These are phyloP conservation scores for Drosophila ananassae DNA, from an alignment of 1,140 invertebrate genomes.

Conservation along the genomic window DNA sequence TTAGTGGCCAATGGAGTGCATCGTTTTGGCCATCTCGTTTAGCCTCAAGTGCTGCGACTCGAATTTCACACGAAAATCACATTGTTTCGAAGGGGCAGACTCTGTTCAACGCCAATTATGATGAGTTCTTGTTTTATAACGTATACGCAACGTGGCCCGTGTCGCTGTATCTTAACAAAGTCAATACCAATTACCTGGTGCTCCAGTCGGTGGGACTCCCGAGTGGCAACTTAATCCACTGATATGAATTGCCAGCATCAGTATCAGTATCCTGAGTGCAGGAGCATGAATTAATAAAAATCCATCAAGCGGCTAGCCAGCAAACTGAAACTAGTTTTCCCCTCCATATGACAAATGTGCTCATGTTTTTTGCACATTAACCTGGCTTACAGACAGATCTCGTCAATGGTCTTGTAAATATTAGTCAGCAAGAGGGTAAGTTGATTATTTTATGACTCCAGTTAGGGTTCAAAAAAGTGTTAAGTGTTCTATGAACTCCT, in stretches of 20 bases:
- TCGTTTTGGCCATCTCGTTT: conserved; percentile 34
- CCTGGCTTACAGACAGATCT: conserved; percentile 25
- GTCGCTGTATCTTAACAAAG: conserved; percentile 52
- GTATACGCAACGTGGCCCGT: conserved; percentile 59
- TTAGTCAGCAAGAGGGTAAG: not conserved
- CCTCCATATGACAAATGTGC: conserved; percentile 38
- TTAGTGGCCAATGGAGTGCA: conserved; percentile 46
- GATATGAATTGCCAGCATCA: conserved; percentile 8
- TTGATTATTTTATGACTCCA: not conserved
- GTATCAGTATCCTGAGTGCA: conserved; percentile 51
- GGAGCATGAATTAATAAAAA: conserved; percentile 74
- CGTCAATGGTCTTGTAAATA: conserved; percentile 13
- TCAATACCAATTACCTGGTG: conserved; percentile 49
- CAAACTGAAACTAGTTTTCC: conserved; percentile 19
- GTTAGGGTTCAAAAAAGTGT: not conserved
- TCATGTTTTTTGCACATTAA: conserved; percentile 61
- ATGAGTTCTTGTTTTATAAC: conserved; percentile 64
- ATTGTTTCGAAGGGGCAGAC: conserved; percentile 59
- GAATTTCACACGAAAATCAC: conserved; percentile 84
- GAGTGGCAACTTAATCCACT: conserved; percentile 8
- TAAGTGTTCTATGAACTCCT: not conserved
- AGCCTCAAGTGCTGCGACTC: conserved; percentile 57
- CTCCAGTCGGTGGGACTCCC: not conserved
- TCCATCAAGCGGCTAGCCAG: conserved; percentile 49
- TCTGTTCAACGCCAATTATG: conserved; percentile 62